Conservation (phyloP, 2,888 invertebrate species). For the Torymus auratus region DNA sequence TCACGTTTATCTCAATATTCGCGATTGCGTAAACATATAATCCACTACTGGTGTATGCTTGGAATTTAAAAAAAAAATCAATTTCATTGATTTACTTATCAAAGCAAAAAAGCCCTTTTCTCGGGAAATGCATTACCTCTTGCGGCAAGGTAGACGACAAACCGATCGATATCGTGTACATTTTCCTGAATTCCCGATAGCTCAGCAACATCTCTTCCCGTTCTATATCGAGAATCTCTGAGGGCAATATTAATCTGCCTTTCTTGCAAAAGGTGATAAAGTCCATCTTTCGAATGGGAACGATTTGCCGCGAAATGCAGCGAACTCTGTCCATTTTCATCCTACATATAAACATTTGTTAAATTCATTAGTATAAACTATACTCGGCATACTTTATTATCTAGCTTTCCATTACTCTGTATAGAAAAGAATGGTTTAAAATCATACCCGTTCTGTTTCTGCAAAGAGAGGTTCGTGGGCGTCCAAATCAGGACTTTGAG, state of each 20-base stretch:
- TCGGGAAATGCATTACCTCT: constrained; percentile 79
- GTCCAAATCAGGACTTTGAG: constrained; percentile 71
- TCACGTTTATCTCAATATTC: no score
- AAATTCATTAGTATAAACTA: background rate
- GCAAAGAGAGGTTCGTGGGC: constrained; percentile 70
- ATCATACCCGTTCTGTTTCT: constrained; percentile 61
- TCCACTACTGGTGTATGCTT: no score
- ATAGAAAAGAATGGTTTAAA: background rate
- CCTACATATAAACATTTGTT: constrained; percentile 79
- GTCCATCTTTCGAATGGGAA: constrained; percentile 87
- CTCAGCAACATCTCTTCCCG: constrained; percentile 90
- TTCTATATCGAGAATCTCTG: constrained; percentile 91
- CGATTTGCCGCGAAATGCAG: constrained; percentile 92
- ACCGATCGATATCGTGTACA: constrained; percentile 88
- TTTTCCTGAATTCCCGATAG: constrained; percentile 88
- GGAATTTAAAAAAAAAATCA: no score
- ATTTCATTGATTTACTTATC: no score
- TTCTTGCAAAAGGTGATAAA: constrained; percentile 88
- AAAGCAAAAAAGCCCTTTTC: no score
- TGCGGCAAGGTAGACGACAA: constrained; percentile 86
- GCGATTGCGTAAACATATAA: no score
- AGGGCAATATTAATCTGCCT: constrained; percentile 88
- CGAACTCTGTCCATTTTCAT: constrained; percentile 93
- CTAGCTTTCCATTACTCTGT: background rate
- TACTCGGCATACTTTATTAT: background rate